Conservation (phyloP, 2,113 vertebrate genomes). For the Plecotus auritus region DNA sequence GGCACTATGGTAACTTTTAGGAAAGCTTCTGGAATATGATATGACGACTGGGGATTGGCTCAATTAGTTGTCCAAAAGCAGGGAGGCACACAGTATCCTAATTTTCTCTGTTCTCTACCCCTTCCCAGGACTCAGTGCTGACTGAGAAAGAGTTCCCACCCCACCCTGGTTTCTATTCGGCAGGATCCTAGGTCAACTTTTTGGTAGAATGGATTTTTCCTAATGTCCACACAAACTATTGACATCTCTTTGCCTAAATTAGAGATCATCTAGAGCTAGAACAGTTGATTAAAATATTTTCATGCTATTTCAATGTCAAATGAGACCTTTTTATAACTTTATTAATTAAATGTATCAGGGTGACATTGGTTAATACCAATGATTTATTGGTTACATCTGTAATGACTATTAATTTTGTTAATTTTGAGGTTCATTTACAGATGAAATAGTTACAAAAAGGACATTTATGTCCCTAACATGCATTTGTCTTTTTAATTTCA, state of each 20-base stretch:
- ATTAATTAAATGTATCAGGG: too few relatives aligned
- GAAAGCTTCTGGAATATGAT: background rate
- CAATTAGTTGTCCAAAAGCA: background rate
- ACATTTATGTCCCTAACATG: background rate
- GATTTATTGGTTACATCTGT: background rate
- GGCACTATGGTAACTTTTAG: background rate
- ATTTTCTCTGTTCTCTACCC: background rate
- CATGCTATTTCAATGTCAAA: background rate
- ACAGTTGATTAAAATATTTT: background rate
- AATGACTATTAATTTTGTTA: background rate
- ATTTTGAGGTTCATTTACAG: conserved; percentile 6
- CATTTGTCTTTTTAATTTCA: conserved; percentile 27
- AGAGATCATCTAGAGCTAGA: background rate
- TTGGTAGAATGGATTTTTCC: background rate
- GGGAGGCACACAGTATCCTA: background rate
- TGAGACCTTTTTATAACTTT: background rate
- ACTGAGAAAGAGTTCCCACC: background rate
- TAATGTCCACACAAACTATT: background rate
- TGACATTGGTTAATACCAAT: background rate
- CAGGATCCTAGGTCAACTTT: background rate
- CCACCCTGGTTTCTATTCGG: background rate
- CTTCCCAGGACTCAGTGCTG: background rate
- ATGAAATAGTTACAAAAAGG: background rate
- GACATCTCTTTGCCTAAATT: background rate
- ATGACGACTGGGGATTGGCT: background rate